phyloP scores from a whole-genome alignment of 2,888 invertebrate genomes.

The Meliscaeva auricollis region DNA sequence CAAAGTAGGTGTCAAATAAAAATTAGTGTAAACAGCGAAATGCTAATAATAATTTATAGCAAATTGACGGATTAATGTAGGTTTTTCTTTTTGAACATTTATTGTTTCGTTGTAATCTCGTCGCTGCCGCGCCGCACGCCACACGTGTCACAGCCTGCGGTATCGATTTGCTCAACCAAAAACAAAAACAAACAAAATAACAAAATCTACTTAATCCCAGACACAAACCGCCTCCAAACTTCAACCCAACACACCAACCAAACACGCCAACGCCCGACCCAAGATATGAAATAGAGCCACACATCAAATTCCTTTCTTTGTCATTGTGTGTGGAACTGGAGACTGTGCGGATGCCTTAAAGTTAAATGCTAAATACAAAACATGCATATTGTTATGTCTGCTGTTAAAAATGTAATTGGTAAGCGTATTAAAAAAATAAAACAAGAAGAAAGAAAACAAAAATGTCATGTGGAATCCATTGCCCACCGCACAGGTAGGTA shows the following conservation, averaged over 20 bases:
- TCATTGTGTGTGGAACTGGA: slow-evolving; percentile 2
- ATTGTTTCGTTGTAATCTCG: slow-evolving; percentile 38
- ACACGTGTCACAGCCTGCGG: slow-evolving; percentile 44
- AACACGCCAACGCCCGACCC: slow-evolving; percentile 40
- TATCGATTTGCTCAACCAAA: slow-evolving; percentile 31
- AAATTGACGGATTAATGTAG: slow-evolving; percentile 46
- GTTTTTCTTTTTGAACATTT: not conserved
- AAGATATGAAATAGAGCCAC: slow-evolving; percentile 27
- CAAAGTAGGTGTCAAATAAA: slow-evolving; percentile 68
- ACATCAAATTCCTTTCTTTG: slow-evolving; percentile 40
- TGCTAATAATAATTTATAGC: slow-evolving; percentile 50
- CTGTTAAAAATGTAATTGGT: slow-evolving; percentile 27
- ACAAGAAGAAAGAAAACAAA: slow-evolving; percentile 2
- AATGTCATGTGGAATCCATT: slow-evolving; percentile 41
- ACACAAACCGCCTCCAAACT: slow-evolving; percentile 65
- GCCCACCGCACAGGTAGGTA: slow-evolving; percentile 36
- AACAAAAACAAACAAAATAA: not conserved
- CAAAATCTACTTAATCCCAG: slow-evolving; percentile 44
- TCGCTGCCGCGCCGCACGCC: too few species aligned
- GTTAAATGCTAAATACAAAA: slow-evolving; percentile 20
- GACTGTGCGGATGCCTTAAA: slow-evolving; percentile 1
- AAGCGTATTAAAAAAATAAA: slow-evolving; percentile 50
- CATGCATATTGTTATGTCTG: not conserved
- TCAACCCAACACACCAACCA: slow-evolving; percentile 12
- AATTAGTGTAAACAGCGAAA: slow-evolving; percentile 34